These are phyloP conservation scores for Ctenopoma kingsleyae DNA, from an alignment of 2,797 vertebrate genomes.

Conservation along the genomic window DNA sequence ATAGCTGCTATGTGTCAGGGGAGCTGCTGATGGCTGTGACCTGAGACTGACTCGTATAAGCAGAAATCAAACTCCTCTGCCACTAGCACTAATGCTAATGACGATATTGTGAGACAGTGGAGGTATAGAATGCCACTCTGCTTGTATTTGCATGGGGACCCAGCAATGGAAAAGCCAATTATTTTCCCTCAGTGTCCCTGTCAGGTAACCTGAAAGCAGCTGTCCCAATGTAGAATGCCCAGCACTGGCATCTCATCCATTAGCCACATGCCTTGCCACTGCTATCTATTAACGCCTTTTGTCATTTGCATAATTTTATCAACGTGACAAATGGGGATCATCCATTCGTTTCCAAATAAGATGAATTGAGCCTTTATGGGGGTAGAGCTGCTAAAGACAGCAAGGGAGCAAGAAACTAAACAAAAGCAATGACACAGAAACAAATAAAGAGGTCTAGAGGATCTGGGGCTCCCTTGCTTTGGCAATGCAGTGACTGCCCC, in stretches of 20 bases:
- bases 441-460: constrained; percentile 67
- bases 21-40: constrained; percentile 59
- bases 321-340: constrained; percentile 83
- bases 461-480: constrained; percentile 42
- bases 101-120: constrained; percentile 67
- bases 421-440: constrained; percentile 68
- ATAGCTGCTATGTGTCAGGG: constrained; percentile 57
- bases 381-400: constrained; percentile 49
- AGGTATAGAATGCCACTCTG: constrained; percentile 63
- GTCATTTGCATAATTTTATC: constrained; percentile 87
- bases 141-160: constrained; percentile 79
- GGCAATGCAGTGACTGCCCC: constrained; percentile 49
- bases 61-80: constrained; percentile 76
- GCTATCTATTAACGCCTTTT: constrained; percentile 84
- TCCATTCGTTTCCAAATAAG: constrained; percentile 78
- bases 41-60: constrained; percentile 63
- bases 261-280: constrained; percentile 75
- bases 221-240: constrained; percentile 80
- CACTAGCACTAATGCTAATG: constrained; percentile 77
- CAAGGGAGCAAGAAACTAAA: constrained; percentile 59
- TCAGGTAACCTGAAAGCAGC: constrained; percentile 84
- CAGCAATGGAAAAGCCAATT: constrained; percentile 83
- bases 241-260: constrained; percentile 82
- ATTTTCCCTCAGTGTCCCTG: constrained; percentile 85
- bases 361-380: constrained; percentile 80